These are phyloP conservation scores for Gavialis gangeticus DNA, from an alignment of 2,113 vertebrate genomes.

Conservation along the genomic window DNA sequence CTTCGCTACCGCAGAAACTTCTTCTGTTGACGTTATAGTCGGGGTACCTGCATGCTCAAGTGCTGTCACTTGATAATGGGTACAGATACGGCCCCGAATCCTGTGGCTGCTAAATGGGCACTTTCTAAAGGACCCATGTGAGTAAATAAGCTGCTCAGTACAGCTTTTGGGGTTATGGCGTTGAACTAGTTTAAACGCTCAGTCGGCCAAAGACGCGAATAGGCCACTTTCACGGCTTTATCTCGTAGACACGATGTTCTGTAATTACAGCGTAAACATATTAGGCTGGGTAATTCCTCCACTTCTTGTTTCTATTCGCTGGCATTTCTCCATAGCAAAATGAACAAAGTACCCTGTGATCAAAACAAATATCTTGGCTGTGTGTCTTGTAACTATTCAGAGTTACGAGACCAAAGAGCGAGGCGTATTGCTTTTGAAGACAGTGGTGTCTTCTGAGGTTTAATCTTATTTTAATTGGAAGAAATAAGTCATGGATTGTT, in stretches of 20 bases:
- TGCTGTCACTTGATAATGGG: neutral
- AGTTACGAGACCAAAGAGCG: neutral
- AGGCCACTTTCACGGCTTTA: neutral
- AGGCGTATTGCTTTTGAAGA: no score
- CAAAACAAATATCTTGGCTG: neutral
- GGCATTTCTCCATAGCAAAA: neutral
- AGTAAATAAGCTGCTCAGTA: no score
- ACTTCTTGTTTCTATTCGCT: neutral
- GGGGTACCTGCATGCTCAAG: neutral
- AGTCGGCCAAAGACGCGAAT: no score
- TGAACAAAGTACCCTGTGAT: neutral
- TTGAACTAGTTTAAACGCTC: no score
- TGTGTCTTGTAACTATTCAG: neutral
- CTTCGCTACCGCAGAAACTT: no score
- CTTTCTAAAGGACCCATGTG: no score
- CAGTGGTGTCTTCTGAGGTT: no score
- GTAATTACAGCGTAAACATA: neutral
- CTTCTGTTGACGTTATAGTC: neutral
- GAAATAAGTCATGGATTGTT: neutral
- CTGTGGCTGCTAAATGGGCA: neutral
- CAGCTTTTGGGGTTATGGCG: no score
- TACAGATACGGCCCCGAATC: neutral
- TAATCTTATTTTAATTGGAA: no score
- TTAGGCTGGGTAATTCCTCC: neutral
- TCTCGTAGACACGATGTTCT: neutral